phyloP scores from a whole-genome alignment of 1,140 invertebrate species.

The Bombus sylvicola region DNA sequence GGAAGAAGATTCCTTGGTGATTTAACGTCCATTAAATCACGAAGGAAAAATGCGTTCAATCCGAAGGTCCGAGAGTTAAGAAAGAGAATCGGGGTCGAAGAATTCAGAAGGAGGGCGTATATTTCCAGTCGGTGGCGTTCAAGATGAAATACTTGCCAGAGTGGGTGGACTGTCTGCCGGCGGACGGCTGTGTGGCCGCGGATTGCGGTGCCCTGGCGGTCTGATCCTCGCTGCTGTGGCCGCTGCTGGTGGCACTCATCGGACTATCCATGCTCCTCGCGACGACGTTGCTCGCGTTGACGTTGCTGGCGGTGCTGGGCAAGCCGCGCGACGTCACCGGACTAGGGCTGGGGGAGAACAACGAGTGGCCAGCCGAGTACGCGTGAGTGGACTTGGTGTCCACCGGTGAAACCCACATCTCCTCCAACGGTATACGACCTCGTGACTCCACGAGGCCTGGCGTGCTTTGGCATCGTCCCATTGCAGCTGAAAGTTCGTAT shows the following conservation, averaged over 20 bases:
- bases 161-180: conserved; percentile 77
- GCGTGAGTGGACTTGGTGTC: conserved; percentile 72
- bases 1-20: neutral
- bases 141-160: conserved; percentile 72
- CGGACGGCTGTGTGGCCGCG: conserved; percentile 74
- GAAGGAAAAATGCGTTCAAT: conserved; percentile 2
- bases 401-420: conserved; percentile 91
- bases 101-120: neutral
- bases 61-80: neutral
- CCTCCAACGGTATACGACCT: conserved; percentile 93
- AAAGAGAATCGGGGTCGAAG: neutral
- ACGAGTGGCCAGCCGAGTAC: conserved; percentile 78
- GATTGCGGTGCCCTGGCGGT: conserved; percentile 74
- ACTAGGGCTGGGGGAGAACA: conserved; percentile 82
- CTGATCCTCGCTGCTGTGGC: conserved; percentile 80
- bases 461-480: conserved; percentile 96
- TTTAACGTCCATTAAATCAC: neutral
- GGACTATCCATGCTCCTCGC: conserved; percentile 78
- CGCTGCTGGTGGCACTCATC: conserved; percentile 81
- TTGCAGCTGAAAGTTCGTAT: conserved; percentile 87
- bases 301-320: neutral
- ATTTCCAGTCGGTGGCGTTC: conserved; percentile 4
- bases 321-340: conserved; percentile 76
- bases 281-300: conserved; percentile 53
- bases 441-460: conserved; percentile 96